Percentiles rank a stretch among this genome's conserved stretches.
Evolutionary conservation across 2,113 vertebrate species (phyloP).

Genomic region (Barbus barbus): DNA sequence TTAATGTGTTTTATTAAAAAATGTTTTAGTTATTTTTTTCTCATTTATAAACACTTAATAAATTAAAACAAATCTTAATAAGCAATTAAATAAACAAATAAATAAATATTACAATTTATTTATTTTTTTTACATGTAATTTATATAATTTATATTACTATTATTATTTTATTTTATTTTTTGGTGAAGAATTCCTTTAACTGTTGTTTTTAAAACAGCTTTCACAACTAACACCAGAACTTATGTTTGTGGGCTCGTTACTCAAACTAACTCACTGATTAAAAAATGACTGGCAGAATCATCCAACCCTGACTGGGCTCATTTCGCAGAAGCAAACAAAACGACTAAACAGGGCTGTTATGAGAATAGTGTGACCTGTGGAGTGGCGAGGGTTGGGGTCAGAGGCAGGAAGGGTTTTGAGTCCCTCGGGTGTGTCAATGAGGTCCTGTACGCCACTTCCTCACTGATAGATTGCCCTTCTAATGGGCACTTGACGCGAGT

Average conservation of each 20-base stretch:
- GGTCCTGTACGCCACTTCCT: slow-evolving; percentile 58
- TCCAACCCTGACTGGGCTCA: not conserved
- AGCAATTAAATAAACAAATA: too few species aligned
- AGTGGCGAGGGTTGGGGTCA: slow-evolving; percentile 49
- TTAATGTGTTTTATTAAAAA: too few species aligned
- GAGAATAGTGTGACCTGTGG: slow-evolving; percentile 32
- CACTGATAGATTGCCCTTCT: slow-evolving; percentile 65
- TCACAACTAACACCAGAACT: too few species aligned
- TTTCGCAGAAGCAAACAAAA: not conserved
- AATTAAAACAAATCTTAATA: too few species aligned
- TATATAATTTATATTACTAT: too few species aligned
- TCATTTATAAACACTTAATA: too few species aligned
- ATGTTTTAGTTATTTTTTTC: too few species aligned
- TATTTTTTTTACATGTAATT: too few species aligned
- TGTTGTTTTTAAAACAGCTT: too few species aligned
- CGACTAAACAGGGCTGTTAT: not conserved
- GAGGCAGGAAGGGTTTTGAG: slow-evolving; percentile 56
- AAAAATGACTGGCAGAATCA: not conserved
- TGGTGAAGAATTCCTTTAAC: too few species aligned
- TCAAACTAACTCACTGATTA: not conserved
- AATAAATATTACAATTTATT: too few species aligned
- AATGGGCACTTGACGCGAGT: slow-evolving; percentile 53
- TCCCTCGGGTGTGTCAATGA: slow-evolving; percentile 58
- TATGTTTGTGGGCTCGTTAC: not conserved
- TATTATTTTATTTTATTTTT: too few species aligned